Evolutionary conservation across 2,113 vertebrate genomes (phyloP).

Genomic region (Eidolon helvum): DNA sequence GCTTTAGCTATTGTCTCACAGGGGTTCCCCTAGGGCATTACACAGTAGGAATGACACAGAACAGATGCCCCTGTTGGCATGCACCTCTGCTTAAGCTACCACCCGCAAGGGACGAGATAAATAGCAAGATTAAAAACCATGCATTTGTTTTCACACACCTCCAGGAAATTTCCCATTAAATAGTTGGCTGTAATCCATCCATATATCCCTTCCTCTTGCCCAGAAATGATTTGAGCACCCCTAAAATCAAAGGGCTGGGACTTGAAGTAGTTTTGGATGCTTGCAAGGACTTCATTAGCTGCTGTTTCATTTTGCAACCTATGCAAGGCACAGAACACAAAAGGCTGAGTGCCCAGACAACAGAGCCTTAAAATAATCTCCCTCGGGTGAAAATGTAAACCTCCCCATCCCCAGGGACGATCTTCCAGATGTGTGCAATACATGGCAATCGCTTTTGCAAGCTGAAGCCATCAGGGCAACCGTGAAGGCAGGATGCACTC

Average conservation of each 20-base stretch:
- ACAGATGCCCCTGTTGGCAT: background rate
- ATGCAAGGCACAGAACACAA: conserved; percentile 83
- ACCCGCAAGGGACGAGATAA: background rate
- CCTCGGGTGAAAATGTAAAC: background rate
- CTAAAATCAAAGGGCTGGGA: conserved; percentile 92
- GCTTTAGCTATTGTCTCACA: rapidly evolving
- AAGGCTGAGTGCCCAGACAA: conserved; percentile 72
- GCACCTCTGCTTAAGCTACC: conserved; percentile 26
- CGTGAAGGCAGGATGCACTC: background rate
- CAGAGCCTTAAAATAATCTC: conserved; percentile 19
- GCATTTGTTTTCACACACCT: conserved; percentile 89
- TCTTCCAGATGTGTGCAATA: background rate
- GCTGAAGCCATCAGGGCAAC: background rate
- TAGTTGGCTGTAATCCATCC: conserved; percentile 99
- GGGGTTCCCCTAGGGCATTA: background rate
- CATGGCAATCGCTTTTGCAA: background rate
- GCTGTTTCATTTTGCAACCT: conserved; percentile 87
- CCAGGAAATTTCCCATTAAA: conserved; percentile 94
- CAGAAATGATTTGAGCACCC: conserved; percentile 93
- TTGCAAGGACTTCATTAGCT: conserved; percentile 86
- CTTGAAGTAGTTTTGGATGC: conserved; percentile 88
- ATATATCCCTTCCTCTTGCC: conserved; percentile 95
- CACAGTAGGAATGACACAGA: background rate
- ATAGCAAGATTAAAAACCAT: conserved; percentile 76
- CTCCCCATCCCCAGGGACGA: background rate